These are phyloP conservation scores for Asarcornis scutulata DNA, from an alignment of 2,113 vertebrate species.

Conservation along the genomic window DNA sequence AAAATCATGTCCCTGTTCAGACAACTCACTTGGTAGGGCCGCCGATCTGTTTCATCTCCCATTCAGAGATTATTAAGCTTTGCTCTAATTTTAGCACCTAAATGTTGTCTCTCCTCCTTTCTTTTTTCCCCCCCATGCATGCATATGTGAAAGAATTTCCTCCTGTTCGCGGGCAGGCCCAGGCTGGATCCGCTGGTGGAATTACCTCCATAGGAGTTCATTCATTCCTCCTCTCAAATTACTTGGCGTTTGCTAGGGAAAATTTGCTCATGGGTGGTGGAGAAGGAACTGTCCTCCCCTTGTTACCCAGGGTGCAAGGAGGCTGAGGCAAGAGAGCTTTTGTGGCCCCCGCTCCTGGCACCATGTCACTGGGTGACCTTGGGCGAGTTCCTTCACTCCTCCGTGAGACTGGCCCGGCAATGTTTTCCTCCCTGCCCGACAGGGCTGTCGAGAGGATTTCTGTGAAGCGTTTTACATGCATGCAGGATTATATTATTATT, in stretches of 20 bases:
- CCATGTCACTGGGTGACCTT: conserved; percentile 2
- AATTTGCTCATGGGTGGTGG: conserved; percentile 73
- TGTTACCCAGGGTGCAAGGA: not conserved
- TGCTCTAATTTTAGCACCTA: not conserved
- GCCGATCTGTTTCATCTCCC: not conserved
- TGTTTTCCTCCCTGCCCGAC: conserved; percentile 2
- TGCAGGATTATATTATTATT: not conserved
- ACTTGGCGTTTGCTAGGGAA: conserved; percentile 51
- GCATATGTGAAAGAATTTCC: conserved; percentile 34
- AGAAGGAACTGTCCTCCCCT: conserved; percentile 33
- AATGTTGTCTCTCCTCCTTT: not conserved
- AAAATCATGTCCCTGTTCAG: not conserved
- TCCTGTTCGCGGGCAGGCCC: conserved; percentile 28
- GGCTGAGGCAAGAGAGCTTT: not conserved
- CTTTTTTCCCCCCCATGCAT: not conserved
- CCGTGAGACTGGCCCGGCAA: not conserved
- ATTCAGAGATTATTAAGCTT: not conserved
- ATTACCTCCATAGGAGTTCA: conserved; percentile 10
- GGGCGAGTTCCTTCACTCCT: not conserved
- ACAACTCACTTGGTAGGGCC: not conserved
- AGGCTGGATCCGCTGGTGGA: conserved; percentile 58
- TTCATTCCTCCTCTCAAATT: conserved; percentile 44
- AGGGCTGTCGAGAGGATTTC: not conserved
- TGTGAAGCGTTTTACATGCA: not conserved
- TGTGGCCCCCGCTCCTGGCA: not conserved